Base-by-base conservation (phyloP, 2,113 vertebrate genomes). In the Saiga tatarica region DNA sequence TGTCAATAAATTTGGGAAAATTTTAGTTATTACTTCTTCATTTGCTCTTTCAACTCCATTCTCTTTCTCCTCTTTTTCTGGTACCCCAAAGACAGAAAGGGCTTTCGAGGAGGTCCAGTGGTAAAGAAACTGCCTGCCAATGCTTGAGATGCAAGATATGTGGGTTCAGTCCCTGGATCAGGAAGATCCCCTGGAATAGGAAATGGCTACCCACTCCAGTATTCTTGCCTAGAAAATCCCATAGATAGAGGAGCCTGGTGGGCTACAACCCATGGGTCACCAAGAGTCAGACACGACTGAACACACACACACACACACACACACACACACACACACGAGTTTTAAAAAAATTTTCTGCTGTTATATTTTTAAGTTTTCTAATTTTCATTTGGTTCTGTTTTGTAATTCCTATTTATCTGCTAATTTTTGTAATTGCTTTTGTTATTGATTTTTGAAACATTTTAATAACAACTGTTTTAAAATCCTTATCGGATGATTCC, bases 91-190 rank as follows among this genome's bases (percentile, higher is more conserved):
- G 53, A 96, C 39, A 85, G 55, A 26, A 76, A 15, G 23, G 71
- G 71, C 39, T 76, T 76, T 42, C 0, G 3, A 42, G 12, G 71
- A 42, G 12, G 23, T 39, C 0, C 12, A 42, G 71, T 42, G 12
- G 12, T 76, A 76, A 76, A 76, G 6, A 76, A 42, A 7, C 71
- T 42, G 23, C 39, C 36, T 26, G 71, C 23, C 71, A 76, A 15
- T 76, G 71, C 71, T 26, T 6, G 23, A 42, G 39, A 76, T 42
- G 30, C 23, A 76, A 76, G 39, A 42, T 42, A 76, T 42, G 23
- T 26, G 71, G 2, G 12, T 42, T 76, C 39, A 76, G 15, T 42
- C 23, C 12, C 71, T 76, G 36, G 23, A 39, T 76, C 71, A 76
- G 39, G 39, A 76, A 26, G 39, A 76, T 76, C 3, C 39, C 39